Evolutionary conservation across 2,113 vertebrate species (phyloP).

Genomic region (Micromys minutus): DNA sequence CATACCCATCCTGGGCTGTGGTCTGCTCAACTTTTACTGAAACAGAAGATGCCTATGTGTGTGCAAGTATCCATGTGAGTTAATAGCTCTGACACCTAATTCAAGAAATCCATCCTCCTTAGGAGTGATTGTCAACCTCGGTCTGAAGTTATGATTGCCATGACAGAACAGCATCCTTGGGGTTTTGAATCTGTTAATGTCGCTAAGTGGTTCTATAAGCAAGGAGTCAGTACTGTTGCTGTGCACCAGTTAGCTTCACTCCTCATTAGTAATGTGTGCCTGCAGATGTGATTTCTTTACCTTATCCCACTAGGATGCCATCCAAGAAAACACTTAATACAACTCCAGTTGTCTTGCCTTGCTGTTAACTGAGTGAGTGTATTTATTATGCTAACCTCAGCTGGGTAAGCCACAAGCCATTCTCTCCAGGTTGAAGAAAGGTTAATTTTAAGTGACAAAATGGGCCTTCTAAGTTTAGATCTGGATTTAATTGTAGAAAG

Average conservation of each 20-base stretch:
- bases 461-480: neutral
- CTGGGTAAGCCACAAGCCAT: neutral
- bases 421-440: neutral
- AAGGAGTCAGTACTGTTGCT: neutral
- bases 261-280: slow-evolving; percentile 50
- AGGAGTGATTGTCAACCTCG: slow-evolving; percentile 4
- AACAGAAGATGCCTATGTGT: neutral
- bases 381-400: neutral
- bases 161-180: neutral
- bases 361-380: slow-evolving; percentile 48
- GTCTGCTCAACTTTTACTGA: neutral
- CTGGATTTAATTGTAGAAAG: neutral
- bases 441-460: slow-evolving; percentile 21
- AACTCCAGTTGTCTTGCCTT: slow-evolving; percentile 46
- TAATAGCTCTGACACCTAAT: slow-evolving; percentile 30
- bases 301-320: slow-evolving; percentile 47
- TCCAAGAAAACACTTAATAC: slow-evolving; percentile 57
- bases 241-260: slow-evolving; percentile 30
- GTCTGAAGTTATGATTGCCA: slow-evolving; percentile 18
- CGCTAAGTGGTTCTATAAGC: neutral
- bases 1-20: neutral
- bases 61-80: neutral
- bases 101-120: slow-evolving; percentile 41
- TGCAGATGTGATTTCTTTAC: slow-evolving; percentile 44
- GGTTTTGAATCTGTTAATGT: slow-evolving; percentile 54